A percentile compares a stretch with the other conserved stretches of the same genome.
Evolutionary conservation across 92 coral and sea anemone species (phyloP).

Genomic region (Blastomussa wellsi): DNA sequence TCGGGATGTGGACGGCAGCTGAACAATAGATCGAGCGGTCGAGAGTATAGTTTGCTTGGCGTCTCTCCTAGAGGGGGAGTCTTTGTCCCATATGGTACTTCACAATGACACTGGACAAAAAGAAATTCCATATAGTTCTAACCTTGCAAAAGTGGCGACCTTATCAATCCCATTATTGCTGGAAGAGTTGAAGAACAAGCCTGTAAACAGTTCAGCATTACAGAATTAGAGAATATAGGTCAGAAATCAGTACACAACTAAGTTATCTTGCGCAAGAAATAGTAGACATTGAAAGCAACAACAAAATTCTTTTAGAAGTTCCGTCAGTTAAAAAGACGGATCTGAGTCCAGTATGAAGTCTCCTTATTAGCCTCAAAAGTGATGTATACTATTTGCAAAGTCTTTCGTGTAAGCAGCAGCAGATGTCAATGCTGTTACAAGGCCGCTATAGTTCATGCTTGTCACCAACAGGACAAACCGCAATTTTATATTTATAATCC

Average conservation of each 20-base stretch:
- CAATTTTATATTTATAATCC: neutral
- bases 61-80: too few species aligned
- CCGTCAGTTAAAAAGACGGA: neutral
- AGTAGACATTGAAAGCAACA: neutral
- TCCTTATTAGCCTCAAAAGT: too few species aligned
- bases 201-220: slow-evolving; percentile 36
- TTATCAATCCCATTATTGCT: slow-evolving; percentile 87
- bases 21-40: too few species aligned
- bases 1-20: too few species aligned
- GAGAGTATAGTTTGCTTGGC: too few species aligned
- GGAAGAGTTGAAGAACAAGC: slow-evolving; percentile 85
- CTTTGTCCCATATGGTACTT: too few species aligned
- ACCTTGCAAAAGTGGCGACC: slow-evolving; percentile 98
- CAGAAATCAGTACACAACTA: neutral
- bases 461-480: neutral
- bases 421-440: too few species aligned
- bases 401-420: too few species aligned
- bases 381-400: too few species aligned
- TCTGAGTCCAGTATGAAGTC: too few species aligned
- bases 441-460: neutral
- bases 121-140: neutral
- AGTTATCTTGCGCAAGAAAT: neutral
- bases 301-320: neutral
- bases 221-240: neutral
- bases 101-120: too few species aligned